phyloP scores from a whole-genome alignment of 2,113 vertebrate species.

The Cynopterus brachyotis region DNA sequence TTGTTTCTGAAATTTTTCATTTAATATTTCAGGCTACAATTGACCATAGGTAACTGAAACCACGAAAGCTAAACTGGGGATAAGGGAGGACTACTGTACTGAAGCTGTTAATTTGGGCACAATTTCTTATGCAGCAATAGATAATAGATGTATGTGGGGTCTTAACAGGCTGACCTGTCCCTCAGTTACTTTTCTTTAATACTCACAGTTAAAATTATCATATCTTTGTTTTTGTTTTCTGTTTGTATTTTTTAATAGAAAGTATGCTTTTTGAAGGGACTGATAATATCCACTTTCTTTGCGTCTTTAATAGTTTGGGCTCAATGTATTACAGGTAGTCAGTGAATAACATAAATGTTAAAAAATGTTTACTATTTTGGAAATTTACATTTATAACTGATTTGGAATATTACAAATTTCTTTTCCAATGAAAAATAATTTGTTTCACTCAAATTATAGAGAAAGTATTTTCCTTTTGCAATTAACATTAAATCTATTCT shows the following conservation, averaged over 20 bases:
- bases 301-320: neutral
- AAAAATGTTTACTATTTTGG: neutral
- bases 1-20: neutral
- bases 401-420: neutral
- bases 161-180: neutral
- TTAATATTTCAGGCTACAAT: neutral
- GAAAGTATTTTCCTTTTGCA: neutral
- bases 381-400: neutral
- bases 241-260: neutral
- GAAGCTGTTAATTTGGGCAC: neutral
- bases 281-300: neutral
- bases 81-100: neutral
- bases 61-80: neutral
- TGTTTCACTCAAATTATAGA: slow-evolving; percentile 7
- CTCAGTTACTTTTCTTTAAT: neutral
- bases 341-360: neutral
- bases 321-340: neutral
- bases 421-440: neutral
- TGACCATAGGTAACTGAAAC: neutral
- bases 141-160: neutral
- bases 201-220: neutral
- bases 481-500: slow-evolving; percentile 41
- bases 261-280: neutral
- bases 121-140: neutral
- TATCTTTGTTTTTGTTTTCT: neutral